Evolutionary conservation across 2,888 invertebrate genomes (phyloP), one percentile per base, ranked within the genome.

Genomic region (Ochlodes sylvanus): DNA sequence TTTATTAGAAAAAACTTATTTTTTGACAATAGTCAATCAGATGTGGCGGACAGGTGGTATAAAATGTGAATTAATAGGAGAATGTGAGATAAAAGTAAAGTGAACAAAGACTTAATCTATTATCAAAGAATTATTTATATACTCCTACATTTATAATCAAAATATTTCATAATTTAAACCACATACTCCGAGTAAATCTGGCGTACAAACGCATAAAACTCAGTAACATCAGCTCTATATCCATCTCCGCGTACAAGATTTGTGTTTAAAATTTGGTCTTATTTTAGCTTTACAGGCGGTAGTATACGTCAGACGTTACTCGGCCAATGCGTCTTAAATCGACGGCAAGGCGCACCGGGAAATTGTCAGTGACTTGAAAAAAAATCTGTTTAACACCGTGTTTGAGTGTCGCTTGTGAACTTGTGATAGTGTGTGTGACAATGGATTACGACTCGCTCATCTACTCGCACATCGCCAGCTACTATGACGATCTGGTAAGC

Each of bases 371-470:
- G 78, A 78, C 75, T 77, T 77, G 41, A 63, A 70, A 63, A n/a
- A 67, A 63, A 60, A 50, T 38, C 32, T 14, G 2, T 38, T 63
- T 42, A 17, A 15, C 58, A 42, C 63, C 52, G 71, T 70, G 72
- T 70, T 71, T 72, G 68, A 61, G 76, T 76, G 75, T 72, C 71
- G 63, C 70, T 62, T 69, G 77, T 77, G 77, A 70, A 72, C 70
- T 62, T 69, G 77, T 77, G 77, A 70, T 71, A 69, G 71, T 74
- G 76, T 74, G 72, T 60, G 75, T 74, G 75, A 74, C 71, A 82
- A 95, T 95, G 95, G 95, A 95, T 94, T 95, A 95, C 93, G 95
- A 95, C 76, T 94, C 95, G 84, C 88, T 95, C 80, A 90, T 95
- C 77, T 95, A 94, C 85, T 94, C 95, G 76, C 95, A 95, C 70